Base-by-base conservation (phyloP, 2,113 vertebrate species). In the Bambusicola thoracicus region DNA sequence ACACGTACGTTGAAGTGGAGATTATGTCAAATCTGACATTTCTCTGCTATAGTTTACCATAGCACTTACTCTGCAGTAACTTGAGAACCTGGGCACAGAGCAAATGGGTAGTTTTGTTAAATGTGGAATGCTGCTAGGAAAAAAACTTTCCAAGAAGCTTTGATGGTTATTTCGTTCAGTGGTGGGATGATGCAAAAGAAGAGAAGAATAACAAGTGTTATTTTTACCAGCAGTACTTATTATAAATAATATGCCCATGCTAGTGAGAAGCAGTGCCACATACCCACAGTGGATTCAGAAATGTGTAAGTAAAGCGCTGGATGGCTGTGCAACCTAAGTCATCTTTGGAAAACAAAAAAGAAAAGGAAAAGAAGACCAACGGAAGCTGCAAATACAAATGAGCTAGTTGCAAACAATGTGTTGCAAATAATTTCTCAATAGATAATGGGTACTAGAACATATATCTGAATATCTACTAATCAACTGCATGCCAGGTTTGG, bases 381-480 rank as follows among this genome's bases (percentile, higher is more conserved):
- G 51, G 29, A 83, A 81, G 12, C 12, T 68, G 24, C 69, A 81
- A 76, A 83, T 59, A 63, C 5, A 49, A 75, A 19, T 46, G 38
- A 74, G 22, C 8, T 72, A 13, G 4, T 65, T 70, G 38, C 36
- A 92, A 76, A 2, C 6, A 6, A 17, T 44, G 32, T 41, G 15
- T 61, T 93, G 82, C 72, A 92, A 85, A 75, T 63, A 81, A 34
- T 44, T 49, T 41, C 44, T 90, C 27, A 14, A 34, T 6, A 87
- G 21, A 38, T 20, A 85, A 62, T 7, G 66, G 34, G 32, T 70
- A 53, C 17, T 53, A n/a, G 29, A 70, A 15, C 1, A 0, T 41
- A 46, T 43, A 40, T 62, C 20, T 32, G 55, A 25, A 15, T 51
- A 56, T 7, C 0, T 0, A 27, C 10, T 27, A 20, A 72, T 68